Evolutionary conservation across 2,888 invertebrate genomes (phyloP).

Genomic region (Bhutanitis thaidina): DNA sequence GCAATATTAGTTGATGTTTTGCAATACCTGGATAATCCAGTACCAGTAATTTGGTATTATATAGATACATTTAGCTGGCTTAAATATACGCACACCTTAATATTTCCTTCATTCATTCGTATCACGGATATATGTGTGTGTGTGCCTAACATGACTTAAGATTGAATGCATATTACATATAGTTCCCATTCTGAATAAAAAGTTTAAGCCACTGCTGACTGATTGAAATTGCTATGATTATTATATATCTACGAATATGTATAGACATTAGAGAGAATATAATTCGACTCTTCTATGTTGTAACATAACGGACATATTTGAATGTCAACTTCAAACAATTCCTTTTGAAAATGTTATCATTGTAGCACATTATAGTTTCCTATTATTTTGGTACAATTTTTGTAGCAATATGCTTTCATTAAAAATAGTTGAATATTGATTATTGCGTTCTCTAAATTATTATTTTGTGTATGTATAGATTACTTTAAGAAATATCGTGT

Average conservation of each 20-base stretch:
- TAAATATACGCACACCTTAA: constrained; percentile 1
- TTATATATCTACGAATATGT: constrained; percentile 8
- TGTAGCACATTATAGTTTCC: not conserved
- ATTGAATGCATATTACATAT: not conserved
- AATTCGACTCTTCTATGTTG: constrained; percentile 62
- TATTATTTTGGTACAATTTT: not conserved
- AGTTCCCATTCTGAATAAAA: not conserved
- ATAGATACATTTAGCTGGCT: not conserved
- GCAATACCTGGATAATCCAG: constrained; percentile 2
- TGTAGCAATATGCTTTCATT: not conserved
- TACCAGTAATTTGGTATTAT: constrained; percentile 3
- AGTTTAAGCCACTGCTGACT: constrained; percentile 15
- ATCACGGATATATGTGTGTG: constrained; percentile 1
- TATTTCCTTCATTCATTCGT: not conserved
- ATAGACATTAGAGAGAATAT: constrained; percentile 47
- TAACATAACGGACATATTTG: constrained; percentile 49
- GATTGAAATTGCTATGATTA: constrained; percentile 19
- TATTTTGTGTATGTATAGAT: not conserved
- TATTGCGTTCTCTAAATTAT: not conserved
- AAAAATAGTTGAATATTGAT: too few species aligned
- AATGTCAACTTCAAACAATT: constrained; percentile 42
- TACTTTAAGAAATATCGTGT: not conserved
- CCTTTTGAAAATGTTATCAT: constrained; percentile 44
- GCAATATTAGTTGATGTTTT: constrained; percentile 14
- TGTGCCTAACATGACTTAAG: not conserved